Conservation (phyloP, 2,888 invertebrate genomes). For the Merodon equestris region DNA sequence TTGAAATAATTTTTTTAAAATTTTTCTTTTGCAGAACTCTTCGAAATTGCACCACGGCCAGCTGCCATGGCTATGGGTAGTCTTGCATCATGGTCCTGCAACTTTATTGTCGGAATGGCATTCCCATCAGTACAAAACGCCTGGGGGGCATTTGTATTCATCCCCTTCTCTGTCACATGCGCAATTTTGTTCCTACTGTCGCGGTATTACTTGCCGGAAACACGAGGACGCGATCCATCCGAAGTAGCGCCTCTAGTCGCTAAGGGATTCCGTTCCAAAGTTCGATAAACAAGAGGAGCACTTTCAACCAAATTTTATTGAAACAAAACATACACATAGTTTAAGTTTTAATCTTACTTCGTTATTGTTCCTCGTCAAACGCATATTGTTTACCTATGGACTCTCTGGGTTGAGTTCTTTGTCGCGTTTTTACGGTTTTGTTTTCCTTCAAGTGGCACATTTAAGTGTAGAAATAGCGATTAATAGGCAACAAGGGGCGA, state of each 20-base stretch:
- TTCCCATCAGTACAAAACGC: slow-evolving; percentile 83
- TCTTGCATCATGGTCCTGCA: slow-evolving; percentile 92
- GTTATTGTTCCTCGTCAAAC: neutral
- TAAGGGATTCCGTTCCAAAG: slow-evolving; percentile 82
- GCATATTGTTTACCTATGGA: too few relatives aligned
- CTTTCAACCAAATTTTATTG: slow-evolving; percentile 5
- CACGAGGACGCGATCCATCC: slow-evolving; percentile 84
- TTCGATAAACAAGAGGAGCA: slow-evolving; percentile 69
- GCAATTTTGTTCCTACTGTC: slow-evolving; percentile 74
- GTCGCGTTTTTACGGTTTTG: too few relatives aligned
- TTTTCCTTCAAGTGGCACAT: too few relatives aligned
- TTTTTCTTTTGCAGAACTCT: slow-evolving; percentile 82
- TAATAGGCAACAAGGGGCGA: too few relatives aligned
- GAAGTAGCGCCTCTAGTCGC: slow-evolving; percentile 83
- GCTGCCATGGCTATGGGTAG: slow-evolving; percentile 93
- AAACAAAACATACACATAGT: slow-evolving; percentile 10
- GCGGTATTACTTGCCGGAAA: slow-evolving; percentile 88
- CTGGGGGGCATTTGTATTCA: slow-evolving; percentile 86
- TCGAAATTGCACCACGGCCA: slow-evolving; percentile 90
- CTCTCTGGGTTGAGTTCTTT: too few relatives aligned
- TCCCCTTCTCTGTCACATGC: slow-evolving; percentile 83
- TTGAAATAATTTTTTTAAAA: slow-evolving; percentile 1
- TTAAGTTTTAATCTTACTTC: neutral
- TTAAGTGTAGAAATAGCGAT: too few relatives aligned
- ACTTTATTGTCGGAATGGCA: slow-evolving; percentile 90